Evolutionary conservation across 2,797 vertebrate species (phyloP), one percentile per base, ranked within the genome.

Genomic region (Chloroceryle inda): DNA sequence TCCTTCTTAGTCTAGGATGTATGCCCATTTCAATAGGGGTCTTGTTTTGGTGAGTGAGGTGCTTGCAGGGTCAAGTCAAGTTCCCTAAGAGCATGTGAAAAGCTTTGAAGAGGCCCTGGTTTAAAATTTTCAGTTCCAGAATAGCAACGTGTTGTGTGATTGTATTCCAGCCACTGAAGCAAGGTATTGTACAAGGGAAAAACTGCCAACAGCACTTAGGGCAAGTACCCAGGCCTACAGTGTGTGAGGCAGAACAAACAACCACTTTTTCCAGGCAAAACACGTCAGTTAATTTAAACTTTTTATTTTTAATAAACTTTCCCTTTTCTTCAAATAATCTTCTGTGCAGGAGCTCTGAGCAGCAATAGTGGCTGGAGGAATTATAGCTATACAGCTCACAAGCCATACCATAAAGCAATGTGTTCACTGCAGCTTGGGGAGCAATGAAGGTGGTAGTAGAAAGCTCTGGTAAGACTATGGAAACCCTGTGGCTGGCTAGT

Each of bases 181-280:
- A 17, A 72, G 44, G 1, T 11, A 11, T 81, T 14, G 14, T 64
- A 15, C 7, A 5, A 40, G 44, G 67, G 17, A 23, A 79, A 50
- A 85, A 0, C 84, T 89, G 71, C 80, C 92, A 84, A 45, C 40
- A 85, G 42, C 69, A 13, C 76, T 88, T 18, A 8, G 33, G 79
- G 45, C 1, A 1, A 61, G 49, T 21, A 58, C 40, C 40, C 58
- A 38, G 37, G 13, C 35, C 67, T 76, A 10, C 76, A 63, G 42
- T 2, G 8, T 61, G 78, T 71, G 67, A 80, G 84, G 72, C 84
- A 91, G 44, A 89, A 58, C 68, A 92, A 93, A 79, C 42, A 75
- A 20, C 58, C 8, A 22, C 38, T 47, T 74, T 61, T 53, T 80
- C 89, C 94, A 91, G 91, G 75, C 26, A 80, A 88, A 96, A 66